Base-by-base conservation (phyloP, 2,888 invertebrate genomes). In the Raillietiella orientalis region DNA sequence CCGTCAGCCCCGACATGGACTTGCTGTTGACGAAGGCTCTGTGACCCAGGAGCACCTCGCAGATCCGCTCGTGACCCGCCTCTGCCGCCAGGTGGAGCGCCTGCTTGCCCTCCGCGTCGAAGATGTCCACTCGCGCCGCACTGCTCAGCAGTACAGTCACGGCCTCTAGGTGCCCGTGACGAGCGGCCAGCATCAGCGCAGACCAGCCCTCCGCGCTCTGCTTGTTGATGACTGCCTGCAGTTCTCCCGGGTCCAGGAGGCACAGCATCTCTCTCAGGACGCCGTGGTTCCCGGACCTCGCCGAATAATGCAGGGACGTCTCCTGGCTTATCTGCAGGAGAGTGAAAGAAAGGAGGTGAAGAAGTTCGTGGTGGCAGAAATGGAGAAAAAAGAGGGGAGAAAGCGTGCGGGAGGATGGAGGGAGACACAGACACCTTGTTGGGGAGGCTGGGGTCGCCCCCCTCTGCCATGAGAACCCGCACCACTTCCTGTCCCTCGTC, bases 1-100 rank as follows among this genome's bases (percentile, higher is more conserved):
- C 90, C 4, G 96, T 93, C 37, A 93, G 58, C 4, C 96, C 93
- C 11, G 35, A 33, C 29, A 34, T 34, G 15, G 28, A 30, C 49
- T 93, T 90, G 10, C 87, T 87, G 49, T 96, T 96, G 33, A 96
- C 93, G 47, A 93, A 96, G 1, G 96, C 93, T 49, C 93, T 93
- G 49, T 84, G 71, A 25, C 74, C 67, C 21, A 99, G 54, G 26
- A 96, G 52, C 2, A 50, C 41, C 32, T 55, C 52, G 60, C 77
- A 53, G 22, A 22, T 9, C 8, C 6, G 8, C 23, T 45, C 54
- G 36, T 84, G 87, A 3, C 90, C 90, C 39, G 70, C 69, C 47
- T 90, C 84, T 1, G 53, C 51, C 1, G 87, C 84, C 37, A 90
- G 52, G 47, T 93, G 90, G 25, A 93, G 55, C 0, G 90, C 90